Conservation (phyloP, 2,113 vertebrate genomes). For the Ophthalmolycus amberensis region DNA sequence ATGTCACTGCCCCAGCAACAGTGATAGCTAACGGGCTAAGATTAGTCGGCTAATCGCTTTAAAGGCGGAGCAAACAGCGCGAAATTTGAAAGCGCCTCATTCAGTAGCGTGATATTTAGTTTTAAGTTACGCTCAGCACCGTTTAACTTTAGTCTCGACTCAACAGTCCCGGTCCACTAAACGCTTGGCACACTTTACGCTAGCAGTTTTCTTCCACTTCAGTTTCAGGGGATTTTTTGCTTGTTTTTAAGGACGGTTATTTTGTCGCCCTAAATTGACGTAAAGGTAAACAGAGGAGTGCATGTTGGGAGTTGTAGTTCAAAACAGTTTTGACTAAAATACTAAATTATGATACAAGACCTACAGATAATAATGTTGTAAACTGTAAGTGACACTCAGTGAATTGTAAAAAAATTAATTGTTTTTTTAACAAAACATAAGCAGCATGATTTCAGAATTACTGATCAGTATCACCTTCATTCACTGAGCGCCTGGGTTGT, state of each 20-base stretch:
- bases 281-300: slow-evolving; percentile 10
- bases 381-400: not conserved
- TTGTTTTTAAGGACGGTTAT: slow-evolving; percentile 37
- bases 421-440: not conserved
- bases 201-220: not conserved
- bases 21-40: slow-evolving; percentile 15
- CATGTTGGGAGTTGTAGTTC: slow-evolving; percentile 66
- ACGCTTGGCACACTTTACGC: not conserved
- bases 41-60: slow-evolving; percentile 33
- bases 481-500: not conserved
- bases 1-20: not conserved
- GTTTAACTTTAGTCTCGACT: too few relatives aligned
- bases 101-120: not conserved
- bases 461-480: not conserved
- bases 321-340: not conserved
- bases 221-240: not conserved
- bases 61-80: slow-evolving; percentile 71
- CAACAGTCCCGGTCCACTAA: not conserved
- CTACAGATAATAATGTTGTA: not conserved
- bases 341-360: not conserved
- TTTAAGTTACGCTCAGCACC: not conserved
- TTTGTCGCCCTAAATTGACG: slow-evolving; percentile 49
- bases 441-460: not conserved
- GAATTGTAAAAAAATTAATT: not conserved
- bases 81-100: slow-evolving; percentile 70